Evolutionary conservation across 2,797 vertebrate genomes (phyloP), one percentile per base, ranked within the genome.

Genomic region (Lates japonicus): DNA sequence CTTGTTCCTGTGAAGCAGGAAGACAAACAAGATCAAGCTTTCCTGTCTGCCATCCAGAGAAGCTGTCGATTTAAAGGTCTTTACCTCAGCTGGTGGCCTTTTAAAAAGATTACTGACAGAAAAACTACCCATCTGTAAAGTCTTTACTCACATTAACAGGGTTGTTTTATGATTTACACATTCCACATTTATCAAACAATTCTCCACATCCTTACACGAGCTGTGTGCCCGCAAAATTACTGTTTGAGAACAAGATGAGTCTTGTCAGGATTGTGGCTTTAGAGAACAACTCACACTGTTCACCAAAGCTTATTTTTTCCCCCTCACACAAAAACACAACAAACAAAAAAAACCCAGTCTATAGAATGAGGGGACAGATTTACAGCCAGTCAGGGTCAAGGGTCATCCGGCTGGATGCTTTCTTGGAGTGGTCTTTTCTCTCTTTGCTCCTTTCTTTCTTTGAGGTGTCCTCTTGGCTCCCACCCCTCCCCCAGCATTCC

Each of bases 401-500:
- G 94, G 95, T 94, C 94, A 76, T 91, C 80, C 54, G 85, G 91
- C 91, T 93, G 90, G 93, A 94, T 94, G 95, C 92, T 95, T 94
- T 94, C 93, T 94, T 94, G 90, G 89, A 95, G 91, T 89, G 88
- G 71, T 92, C 89, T 90, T 94, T 95, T 95, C 90, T 94, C 84
- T 86, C 78, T 81, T 85, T 82, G 19, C 87, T 87, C 86, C 85
- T 93, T 95, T 93, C 91, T 94, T 90, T 92, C 93, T 90, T 86
- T 89, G 90, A 93, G 93, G 90, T 93, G 90, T 93, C 87, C 81
- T 72, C 85, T 85, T 71, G 86, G 88, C 93, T 94, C 92, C 91
- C 91, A 94, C 93, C 92, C 93, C 90, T 93, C 93, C 94, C 90
- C 92, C 93, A 62, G 82, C 94, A 94, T 95, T 95, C 94, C 88